phyloP scores from a whole-genome alignment of 2,888 invertebrate species.

The Eulithis prunata region DNA sequence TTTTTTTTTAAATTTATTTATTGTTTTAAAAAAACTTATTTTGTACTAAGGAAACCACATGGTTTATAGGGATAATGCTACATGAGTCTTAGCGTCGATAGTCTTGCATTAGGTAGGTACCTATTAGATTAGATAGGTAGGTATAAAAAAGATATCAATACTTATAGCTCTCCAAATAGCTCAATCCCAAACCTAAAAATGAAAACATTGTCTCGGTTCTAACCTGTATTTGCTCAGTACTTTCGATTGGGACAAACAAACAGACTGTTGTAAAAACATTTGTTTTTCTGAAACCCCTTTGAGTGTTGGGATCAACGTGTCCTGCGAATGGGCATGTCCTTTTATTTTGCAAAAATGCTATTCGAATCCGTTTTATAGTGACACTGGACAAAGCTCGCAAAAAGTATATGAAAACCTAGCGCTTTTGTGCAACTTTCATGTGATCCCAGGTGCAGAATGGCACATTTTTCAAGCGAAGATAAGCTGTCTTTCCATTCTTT shows the following conservation, averaged over 20 bases:
- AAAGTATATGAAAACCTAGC: neutral
- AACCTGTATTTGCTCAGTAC: constrained; percentile 16
- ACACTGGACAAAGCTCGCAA: neutral
- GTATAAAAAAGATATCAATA: too few relatives aligned
- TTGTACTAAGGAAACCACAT: too few relatives aligned
- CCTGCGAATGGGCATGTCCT: constrained; percentile 14
- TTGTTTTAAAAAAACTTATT: too few relatives aligned
- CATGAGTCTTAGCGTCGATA: too few relatives aligned
- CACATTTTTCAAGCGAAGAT: constrained; percentile 1
- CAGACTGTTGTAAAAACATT: constrained; percentile 18
- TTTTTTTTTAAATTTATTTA: too few relatives aligned
- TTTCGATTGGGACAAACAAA: constrained; percentile 16
- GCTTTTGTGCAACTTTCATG: neutral
- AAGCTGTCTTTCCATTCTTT: neutral
- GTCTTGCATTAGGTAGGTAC: too few relatives aligned
- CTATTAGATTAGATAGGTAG: too few relatives aligned
- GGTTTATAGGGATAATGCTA: too few relatives aligned
- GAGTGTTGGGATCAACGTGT: constrained; percentile 25
- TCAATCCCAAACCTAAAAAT: neutral
- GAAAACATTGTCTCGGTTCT: constrained; percentile 7
- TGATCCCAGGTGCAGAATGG: constrained; percentile 2
- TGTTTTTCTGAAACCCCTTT: constrained; percentile 18
- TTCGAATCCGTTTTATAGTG: constrained; percentile 20
- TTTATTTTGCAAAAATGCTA: constrained; percentile 12
- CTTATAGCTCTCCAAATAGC: neutral